Conservation (phyloP, 2,797 vertebrate species). For the Cyprinella venusta region DNA sequence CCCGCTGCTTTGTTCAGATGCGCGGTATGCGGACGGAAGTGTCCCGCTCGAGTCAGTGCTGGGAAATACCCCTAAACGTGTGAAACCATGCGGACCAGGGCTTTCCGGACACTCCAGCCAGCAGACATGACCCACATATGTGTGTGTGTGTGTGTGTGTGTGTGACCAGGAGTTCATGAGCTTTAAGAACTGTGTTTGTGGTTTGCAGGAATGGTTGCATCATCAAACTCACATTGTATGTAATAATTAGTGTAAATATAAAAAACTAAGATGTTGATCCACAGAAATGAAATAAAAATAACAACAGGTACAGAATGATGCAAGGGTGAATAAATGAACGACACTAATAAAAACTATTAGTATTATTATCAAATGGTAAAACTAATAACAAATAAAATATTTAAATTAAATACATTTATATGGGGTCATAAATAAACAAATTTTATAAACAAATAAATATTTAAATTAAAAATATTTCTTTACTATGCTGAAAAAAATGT, state of each 20-base stretch:
- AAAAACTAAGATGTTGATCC: background rate
- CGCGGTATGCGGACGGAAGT: conserved; percentile 54
- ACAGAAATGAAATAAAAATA: too few species aligned
- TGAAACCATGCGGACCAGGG: background rate
- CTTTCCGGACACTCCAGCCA: background rate
- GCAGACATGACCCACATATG: background rate
- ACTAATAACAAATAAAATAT: background rate
- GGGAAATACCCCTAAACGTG: conserved; percentile 30
- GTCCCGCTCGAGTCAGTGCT: conserved; percentile 33
- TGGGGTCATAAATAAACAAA: too few species aligned
- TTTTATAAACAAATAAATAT: too few species aligned
- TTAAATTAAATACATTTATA: too few species aligned
- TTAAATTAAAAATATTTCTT: too few species aligned
- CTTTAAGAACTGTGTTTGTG: background rate
- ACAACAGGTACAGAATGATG: background rate
- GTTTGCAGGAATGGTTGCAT: background rate
- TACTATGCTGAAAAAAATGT: too few species aligned
- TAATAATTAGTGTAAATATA: background rate
- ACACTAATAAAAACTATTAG: background rate
- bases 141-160: background rate
- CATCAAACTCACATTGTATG: background rate
- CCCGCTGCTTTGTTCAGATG: conserved; percentile 41
- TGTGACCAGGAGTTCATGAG: background rate
- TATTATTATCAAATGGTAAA: background rate
- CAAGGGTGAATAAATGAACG: background rate